Evolutionary conservation across 2,797 vertebrate genomes (phyloP).

Genomic region (Thripadectes ignobilis): DNA sequence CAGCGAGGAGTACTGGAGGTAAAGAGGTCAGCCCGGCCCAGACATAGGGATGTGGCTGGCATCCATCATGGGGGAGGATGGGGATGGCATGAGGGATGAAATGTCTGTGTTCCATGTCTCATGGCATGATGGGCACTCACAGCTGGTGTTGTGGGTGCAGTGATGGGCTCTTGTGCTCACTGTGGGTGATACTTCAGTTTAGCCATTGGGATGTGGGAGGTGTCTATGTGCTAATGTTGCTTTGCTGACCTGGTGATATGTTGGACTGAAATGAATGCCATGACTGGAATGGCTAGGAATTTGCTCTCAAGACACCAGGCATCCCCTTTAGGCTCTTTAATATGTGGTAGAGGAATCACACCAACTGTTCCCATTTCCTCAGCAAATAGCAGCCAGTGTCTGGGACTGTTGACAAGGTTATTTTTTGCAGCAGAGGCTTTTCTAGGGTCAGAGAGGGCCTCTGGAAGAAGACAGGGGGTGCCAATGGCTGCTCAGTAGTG

Average conservation of each 20-base stretch:
- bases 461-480: neutral
- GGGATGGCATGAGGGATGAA: neutral
- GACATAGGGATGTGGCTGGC: accelerated
- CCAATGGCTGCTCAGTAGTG: neutral
- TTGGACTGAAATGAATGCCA: neutral
- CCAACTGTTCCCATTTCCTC: neutral
- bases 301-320: neutral
- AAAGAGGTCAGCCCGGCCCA: neutral
- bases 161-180: neutral
- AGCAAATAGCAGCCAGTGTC: neutral
- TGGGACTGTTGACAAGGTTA: neutral
- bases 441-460: neutral
- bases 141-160: neutral
- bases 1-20: constrained; percentile 86
- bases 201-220: neutral
- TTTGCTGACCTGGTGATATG: neutral
- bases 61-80: accelerated
- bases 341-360: neutral
- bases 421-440: neutral
- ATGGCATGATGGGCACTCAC: neutral
- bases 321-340: neutral
- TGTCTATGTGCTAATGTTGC: neutral
- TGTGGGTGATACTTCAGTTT: neutral
- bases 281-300: neutral
- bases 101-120: neutral